phyloP scores from a whole-genome alignment of 2,113 vertebrate genomes.

The Ailuropoda melanoleuca region DNA sequence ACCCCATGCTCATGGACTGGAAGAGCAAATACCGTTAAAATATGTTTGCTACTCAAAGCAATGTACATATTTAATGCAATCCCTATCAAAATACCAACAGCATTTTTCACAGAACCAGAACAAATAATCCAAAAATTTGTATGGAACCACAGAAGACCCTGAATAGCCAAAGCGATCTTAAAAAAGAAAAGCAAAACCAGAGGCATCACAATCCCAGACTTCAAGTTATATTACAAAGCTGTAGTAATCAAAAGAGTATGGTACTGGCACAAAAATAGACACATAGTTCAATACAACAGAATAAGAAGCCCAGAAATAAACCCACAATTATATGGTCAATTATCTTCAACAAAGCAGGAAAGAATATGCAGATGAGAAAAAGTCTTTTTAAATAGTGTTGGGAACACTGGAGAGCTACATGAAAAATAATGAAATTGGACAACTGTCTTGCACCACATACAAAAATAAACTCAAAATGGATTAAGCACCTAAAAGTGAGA shows the following conservation, averaged over 20 bases:
- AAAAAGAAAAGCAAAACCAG: not conserved
- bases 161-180: not conserved
- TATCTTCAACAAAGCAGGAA: not conserved
- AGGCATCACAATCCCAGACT: not conserved
- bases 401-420: not conserved
- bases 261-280: not conserved
- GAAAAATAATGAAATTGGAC: not conserved
- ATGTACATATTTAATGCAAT: not conserved
- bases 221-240: not conserved
- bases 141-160: not conserved
- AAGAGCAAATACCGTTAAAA: not conserved
- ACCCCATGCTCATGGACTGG: not conserved
- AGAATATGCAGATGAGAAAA: not conserved
- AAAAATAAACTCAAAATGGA: not conserved
- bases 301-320: not conserved
- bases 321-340: not conserved
- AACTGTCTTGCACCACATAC: not conserved
- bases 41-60: not conserved
- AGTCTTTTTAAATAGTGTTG: not conserved
- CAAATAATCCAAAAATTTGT: not conserved
- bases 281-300: not conserved
- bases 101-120: not conserved
- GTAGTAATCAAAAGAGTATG: not conserved
- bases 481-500: not conserved
- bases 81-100: not conserved